phyloP scores from a whole-genome alignment of 2,797 vertebrate species.

The Typhlichthys subterraneus region DNA sequence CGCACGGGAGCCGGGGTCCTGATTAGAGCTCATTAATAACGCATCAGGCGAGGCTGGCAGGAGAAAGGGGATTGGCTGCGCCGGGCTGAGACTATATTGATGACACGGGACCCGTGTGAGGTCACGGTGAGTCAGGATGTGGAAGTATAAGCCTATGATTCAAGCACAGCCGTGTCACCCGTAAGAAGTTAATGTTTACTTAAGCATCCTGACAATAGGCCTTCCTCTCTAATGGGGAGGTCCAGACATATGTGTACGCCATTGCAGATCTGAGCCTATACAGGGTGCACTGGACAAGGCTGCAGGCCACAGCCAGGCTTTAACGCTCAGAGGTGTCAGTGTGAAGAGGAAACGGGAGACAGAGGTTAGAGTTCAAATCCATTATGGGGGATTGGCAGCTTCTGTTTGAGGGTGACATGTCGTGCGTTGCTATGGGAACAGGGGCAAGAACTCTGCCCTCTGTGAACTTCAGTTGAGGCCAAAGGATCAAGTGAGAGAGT shows the following conservation, averaged over 20 bases:
- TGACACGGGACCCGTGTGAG: constrained; percentile 57
- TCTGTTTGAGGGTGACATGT: constrained; percentile 67
- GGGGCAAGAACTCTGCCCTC: constrained; percentile 69
- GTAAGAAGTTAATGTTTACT: constrained; percentile 22
- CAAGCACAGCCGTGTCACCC: constrained; percentile 30
- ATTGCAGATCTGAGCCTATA: constrained; percentile 36
- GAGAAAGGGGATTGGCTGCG: constrained; percentile 58
- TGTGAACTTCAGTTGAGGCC: constrained; percentile 67
- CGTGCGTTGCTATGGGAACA: constrained; percentile 78
- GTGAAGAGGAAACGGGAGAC: constrained; percentile 58
- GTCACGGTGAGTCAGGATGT: constrained; percentile 47
- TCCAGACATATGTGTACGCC: constrained; percentile 28
- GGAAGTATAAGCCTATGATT: constrained; percentile 42
- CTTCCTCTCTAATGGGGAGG: not conserved
- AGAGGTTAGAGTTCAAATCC: constrained; percentile 78
- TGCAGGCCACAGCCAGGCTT: constrained; percentile 54
- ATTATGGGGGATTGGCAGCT: constrained; percentile 75
- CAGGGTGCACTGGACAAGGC: constrained; percentile 33
- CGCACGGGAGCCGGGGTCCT: constrained; percentile 67
- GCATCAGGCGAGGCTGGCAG: constrained; percentile 52
- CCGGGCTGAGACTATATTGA: constrained; percentile 53
- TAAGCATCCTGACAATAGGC: constrained; percentile 7
- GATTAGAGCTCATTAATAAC: constrained; percentile 78
- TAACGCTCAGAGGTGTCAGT: constrained; percentile 65
- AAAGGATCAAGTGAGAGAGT: constrained; percentile 51